Percentiles rank a stretch among this genome's conserved stretches.
Evolutionary conservation across 2,797 vertebrate species (phyloP).

Genomic region (Epinephelus awoara): DNA sequence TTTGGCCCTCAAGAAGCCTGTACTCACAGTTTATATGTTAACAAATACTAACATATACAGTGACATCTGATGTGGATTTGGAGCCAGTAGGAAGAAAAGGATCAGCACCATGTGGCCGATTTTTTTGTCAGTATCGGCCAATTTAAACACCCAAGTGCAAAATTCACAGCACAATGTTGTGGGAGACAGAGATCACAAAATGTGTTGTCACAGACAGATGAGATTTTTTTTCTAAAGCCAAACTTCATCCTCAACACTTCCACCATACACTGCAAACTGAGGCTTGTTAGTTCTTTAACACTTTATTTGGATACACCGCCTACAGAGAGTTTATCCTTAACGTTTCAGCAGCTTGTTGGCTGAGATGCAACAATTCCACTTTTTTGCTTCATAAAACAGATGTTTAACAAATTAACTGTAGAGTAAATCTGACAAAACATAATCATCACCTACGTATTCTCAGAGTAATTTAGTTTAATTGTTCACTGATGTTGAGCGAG

Average conservation of each 20-base stretch:
- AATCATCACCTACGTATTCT: too few species aligned
- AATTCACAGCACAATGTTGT: not conserved
- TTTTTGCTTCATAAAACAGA: too few species aligned
- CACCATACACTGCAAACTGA: not conserved
- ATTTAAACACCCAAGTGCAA: not conserved
- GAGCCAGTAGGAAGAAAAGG: not conserved
- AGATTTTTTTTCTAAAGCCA: not conserved
- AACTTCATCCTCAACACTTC: not conserved
- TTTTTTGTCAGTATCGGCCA: not conserved
- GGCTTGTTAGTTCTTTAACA: not conserved
- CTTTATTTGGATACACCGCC: too few species aligned
- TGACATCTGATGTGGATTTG: not conserved
- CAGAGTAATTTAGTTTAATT: too few species aligned
- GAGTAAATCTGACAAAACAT: too few species aligned
- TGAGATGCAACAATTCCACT: too few species aligned
- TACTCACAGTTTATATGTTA: conserved; percentile 5
- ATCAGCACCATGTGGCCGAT: not conserved
- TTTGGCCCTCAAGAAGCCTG: not conserved
- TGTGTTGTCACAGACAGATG: not conserved
- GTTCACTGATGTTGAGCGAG: too few species aligned
- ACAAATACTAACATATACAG: not conserved
- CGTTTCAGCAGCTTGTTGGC: too few species aligned
- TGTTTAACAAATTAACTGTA: too few species aligned
- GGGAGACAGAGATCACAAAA: not conserved
- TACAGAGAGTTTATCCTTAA: too few species aligned